Evolutionary conservation across 2,888 invertebrate species (phyloP).

Genomic region (Ecliptopera silaceata): DNA sequence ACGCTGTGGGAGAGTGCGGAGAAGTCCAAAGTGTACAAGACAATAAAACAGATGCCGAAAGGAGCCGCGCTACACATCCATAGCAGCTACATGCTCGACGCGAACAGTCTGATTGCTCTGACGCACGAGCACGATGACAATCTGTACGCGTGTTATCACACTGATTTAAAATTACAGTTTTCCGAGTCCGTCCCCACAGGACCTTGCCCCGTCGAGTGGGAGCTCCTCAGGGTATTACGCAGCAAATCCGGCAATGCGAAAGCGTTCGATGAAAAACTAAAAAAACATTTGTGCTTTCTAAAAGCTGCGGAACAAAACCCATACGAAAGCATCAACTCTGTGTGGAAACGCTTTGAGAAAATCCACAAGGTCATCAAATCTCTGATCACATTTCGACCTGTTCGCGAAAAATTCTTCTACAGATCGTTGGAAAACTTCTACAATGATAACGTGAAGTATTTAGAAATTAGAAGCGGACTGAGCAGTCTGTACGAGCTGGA

Average conservation of each 20-base stretch:
- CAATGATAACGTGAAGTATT: constrained; percentile 87
- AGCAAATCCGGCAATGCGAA: constrained; percentile 64
- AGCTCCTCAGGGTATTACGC: constrained; percentile 73
- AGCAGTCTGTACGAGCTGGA: constrained; percentile 85
- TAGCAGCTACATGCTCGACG: constrained; percentile 84
- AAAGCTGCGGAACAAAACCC: constrained; percentile 62
- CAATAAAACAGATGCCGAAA: constrained; percentile 88
- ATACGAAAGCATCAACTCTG: constrained; percentile 76
- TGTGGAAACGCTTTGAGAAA: constrained; percentile 83
- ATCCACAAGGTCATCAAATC: constrained; percentile 79
- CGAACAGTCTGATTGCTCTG: constrained; percentile 83
- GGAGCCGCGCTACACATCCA: constrained; percentile 89
- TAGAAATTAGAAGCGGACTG: constrained; percentile 86
- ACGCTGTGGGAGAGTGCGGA: constrained; percentile 84
- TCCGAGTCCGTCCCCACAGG: constrained; percentile 52
- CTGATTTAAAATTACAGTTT: constrained; percentile 63
- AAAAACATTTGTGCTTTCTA: constrained; percentile 79
- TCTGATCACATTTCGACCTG: constrained; percentile 84
- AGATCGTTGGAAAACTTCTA: constrained; percentile 84
- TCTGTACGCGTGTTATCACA: constrained; percentile 80
- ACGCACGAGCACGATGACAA: constrained; percentile 85
- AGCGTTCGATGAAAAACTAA: constrained; percentile 79
- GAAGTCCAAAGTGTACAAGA: constrained; percentile 85
- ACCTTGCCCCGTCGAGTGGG: constrained; percentile 74
- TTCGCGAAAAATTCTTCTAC: constrained; percentile 85